Evolutionary conservation across 2,888 invertebrate species (phyloP).

Genomic region (Lepidochrysops patricia): DNA sequence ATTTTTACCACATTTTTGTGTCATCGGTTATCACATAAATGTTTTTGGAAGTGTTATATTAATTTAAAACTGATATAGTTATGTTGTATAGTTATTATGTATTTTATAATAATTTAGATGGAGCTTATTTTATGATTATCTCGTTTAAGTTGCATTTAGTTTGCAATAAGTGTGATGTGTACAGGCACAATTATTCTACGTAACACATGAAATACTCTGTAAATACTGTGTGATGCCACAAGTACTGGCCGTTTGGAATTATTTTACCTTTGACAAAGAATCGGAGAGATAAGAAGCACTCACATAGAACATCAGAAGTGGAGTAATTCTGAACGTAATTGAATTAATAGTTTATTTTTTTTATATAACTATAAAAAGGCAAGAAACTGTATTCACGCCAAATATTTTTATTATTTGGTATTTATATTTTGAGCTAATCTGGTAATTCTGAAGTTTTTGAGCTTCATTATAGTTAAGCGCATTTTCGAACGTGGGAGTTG

Average conservation of each 20-base stretch:
- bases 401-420: too few relatives aligned
- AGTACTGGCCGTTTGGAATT: too few relatives aligned
- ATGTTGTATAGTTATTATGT: neutral
- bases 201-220: neutral
- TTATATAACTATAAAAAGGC: too few relatives aligned
- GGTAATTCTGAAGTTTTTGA: neutral
- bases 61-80: neutral
- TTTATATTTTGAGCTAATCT: neutral
- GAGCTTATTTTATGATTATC: neutral
- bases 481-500: neutral
- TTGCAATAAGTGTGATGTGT: neutral
- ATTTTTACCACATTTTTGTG: neutral
- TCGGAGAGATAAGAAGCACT: too few relatives aligned
- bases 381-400: too few relatives aligned
- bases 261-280: too few relatives aligned
- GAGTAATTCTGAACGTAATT: too few relatives aligned
- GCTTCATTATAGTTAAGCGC: neutral
- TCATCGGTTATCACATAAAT: neutral
- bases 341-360: too few relatives aligned
- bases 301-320: neutral
- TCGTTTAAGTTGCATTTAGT: neutral
- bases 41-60: neutral
- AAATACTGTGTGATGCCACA: neutral
- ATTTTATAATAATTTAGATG: neutral
- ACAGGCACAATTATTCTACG: neutral